Evolutionary conservation across 2,113 vertebrate genomes (phyloP), one percentile per base, ranked within the genome.

Genomic region (Anguilla japonica): DNA sequence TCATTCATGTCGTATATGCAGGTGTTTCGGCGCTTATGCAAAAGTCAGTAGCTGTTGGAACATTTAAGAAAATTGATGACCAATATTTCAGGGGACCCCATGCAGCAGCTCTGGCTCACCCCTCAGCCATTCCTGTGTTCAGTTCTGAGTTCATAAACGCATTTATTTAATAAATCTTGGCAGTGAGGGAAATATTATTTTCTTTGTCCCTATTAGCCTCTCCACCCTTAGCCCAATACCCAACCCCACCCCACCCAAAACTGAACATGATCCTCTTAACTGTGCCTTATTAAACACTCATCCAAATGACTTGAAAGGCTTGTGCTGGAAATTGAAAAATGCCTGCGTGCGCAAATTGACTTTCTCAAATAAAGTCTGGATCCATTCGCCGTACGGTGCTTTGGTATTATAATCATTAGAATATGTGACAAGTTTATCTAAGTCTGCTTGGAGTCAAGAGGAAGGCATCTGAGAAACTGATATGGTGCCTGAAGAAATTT

Each of bases 231-330:
- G 41, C 78, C 57, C 34, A 34, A 34, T 34, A 34, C 34, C 34
- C 34, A 34, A 34, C 34, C 34, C 34, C 29, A 63, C 88, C 91
- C 89, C 87, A 87, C 87, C 93, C 93, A 93, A 92, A 95, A 92
- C 93, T 92, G 91, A 94, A 94, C 90, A 94, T 95, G 96, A 96
- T 96, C 95, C 95, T 96, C 95, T 96, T 96, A 96, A 94, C 93
- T 93, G 91, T 94, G 91, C 94, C 95, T 96, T 96, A 96, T 95
- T 96, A 95, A 94, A 92, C 95, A 95, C 94, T 95, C 94, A 94
- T 94, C 94, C 94, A 95, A 95, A 95, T 95, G 94, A 95, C 95
- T 95, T 95, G 93, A 95, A 95, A 95, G 94, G 88, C 93, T 92
- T 87, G 57, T 56, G 90, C 91, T 71, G 85, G 87, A 91, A 92